phyloP scores from a whole-genome alignment of 2,113 vertebrate genomes.

The Numenius arquata region DNA sequence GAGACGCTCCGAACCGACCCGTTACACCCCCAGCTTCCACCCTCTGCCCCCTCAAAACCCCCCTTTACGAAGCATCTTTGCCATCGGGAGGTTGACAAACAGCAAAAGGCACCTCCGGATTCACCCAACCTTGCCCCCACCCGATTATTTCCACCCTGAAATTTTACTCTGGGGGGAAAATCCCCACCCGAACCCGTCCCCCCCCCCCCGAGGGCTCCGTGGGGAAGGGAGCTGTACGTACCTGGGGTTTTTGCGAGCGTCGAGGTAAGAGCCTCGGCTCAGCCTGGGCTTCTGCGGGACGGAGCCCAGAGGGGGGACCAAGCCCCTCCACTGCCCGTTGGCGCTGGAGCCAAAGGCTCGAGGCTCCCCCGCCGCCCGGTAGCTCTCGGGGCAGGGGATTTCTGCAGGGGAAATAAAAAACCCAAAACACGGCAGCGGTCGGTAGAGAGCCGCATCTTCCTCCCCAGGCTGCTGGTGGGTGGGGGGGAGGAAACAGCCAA shows the following conservation, averaged over 20 bases:
- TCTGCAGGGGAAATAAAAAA: conserved; percentile 5
- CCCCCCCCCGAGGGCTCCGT: accelerated
- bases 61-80: accelerated
- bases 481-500: background rate
- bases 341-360: conserved; percentile 53
- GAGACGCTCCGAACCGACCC: accelerated
- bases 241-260: conserved; percentile 72
- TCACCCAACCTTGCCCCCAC: accelerated
- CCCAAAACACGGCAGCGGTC: accelerated
- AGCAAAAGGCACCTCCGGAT: accelerated
- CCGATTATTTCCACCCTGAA: accelerated
- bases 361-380: conserved; percentile 5
- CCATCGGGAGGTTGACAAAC: background rate
- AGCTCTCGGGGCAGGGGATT: conserved; percentile 39
- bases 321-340: conserved; percentile 76
- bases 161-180: accelerated
- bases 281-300: conserved; percentile 63
- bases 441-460: too few species aligned
- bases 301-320: conserved; percentile 26
- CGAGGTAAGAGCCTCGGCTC: conserved; percentile 69
- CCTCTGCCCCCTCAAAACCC: background rate
- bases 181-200: accelerated
- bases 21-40: accelerated
- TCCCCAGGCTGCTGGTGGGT: background rate
- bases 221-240: background rate